Evolutionary conservation across 2,113 vertebrate species (phyloP).

Genomic region (Ceuthmochares aereus): DNA sequence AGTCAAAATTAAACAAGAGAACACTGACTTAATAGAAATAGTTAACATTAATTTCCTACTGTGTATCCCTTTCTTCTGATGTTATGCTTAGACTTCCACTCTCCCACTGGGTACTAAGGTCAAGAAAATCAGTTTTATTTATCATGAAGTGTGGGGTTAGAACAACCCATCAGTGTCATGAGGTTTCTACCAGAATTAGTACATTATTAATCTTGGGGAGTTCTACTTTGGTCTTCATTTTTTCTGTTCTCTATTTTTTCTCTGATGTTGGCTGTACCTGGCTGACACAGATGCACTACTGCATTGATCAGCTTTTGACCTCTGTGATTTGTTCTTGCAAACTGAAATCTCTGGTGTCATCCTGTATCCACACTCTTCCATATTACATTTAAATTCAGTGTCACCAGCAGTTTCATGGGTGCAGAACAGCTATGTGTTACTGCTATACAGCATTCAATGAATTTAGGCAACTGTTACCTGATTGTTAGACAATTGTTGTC

Average conservation of each 20-base stretch:
- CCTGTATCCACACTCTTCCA: too few species aligned
- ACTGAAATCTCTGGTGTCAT: not conserved
- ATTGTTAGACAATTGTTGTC: not conserved
- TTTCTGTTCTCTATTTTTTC: not conserved
- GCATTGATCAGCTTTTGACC: not conserved
- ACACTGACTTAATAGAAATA: not conserved
- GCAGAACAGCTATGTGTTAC: not conserved
- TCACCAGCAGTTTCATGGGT: not conserved
- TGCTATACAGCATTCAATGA: not conserved
- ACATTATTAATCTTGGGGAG: rapidly evolving
- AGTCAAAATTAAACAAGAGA: not conserved
- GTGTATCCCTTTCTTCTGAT: not conserved
- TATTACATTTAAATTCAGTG: too few species aligned
- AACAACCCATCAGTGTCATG: not conserved
- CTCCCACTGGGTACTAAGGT: not conserved
- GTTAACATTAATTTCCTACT: not conserved
- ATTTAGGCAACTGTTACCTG: not conserved
- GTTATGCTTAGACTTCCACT: not conserved
- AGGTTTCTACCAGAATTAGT: not conserved
- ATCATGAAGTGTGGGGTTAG: not conserved
- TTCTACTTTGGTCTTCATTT: not conserved
- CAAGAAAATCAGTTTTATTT: not conserved
- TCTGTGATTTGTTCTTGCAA: not conserved
- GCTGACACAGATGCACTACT: not conserved
- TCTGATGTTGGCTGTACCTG: not conserved